Evolutionary conservation across 2,888 invertebrate species (phyloP).

Genomic region (Chrysopilus asiliformis): DNA sequence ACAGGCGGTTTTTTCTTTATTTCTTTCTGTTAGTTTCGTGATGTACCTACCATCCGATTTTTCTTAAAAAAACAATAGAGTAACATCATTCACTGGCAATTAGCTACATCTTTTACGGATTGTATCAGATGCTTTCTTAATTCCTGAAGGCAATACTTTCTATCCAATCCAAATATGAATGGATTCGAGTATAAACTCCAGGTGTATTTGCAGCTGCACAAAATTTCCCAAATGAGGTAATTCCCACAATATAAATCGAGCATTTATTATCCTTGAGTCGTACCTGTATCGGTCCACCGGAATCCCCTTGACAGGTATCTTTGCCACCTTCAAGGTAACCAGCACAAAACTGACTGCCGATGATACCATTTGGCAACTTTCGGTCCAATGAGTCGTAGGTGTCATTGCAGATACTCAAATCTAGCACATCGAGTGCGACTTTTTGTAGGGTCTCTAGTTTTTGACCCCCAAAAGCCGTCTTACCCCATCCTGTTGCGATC

Average conservation of each 20-base stretch:
- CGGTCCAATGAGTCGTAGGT: slow-evolving; percentile 19
- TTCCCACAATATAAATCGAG: slow-evolving; percentile 7
- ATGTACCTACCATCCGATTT: too few relatives aligned
- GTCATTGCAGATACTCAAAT: slow-evolving; percentile 6
- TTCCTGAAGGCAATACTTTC: slow-evolving; percentile 9
- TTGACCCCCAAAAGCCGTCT: slow-evolving; percentile 8
- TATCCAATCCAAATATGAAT: slow-evolving; percentile 13
- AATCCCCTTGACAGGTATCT: slow-evolving; percentile 34
- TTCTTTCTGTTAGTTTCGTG: too few relatives aligned
- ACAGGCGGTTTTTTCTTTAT: too few relatives aligned
- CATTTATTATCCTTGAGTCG: slow-evolving; percentile 28
- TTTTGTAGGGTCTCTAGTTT: slow-evolving; percentile 7
- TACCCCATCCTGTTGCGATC: slow-evolving; percentile 10
- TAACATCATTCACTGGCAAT: too few relatives aligned
- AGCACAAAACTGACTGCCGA: slow-evolving; percentile 35
- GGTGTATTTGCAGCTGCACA: slow-evolving; percentile 10
- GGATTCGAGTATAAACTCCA: slow-evolving; percentile 11
- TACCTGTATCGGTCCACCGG: slow-evolving; percentile 32
- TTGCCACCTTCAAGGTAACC: slow-evolving; percentile 32
- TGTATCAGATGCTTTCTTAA: too few relatives aligned
- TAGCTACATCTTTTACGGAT: too few relatives aligned
- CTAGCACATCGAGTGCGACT: slow-evolving; percentile 7
- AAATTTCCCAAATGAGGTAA: slow-evolving; percentile 11
- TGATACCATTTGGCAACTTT: slow-evolving; percentile 29
- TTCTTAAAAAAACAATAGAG: too few relatives aligned